Evolutionary conservation across 2,113 vertebrate species (phyloP).

Genomic region (Tretioscincus oriximinensis): DNA sequence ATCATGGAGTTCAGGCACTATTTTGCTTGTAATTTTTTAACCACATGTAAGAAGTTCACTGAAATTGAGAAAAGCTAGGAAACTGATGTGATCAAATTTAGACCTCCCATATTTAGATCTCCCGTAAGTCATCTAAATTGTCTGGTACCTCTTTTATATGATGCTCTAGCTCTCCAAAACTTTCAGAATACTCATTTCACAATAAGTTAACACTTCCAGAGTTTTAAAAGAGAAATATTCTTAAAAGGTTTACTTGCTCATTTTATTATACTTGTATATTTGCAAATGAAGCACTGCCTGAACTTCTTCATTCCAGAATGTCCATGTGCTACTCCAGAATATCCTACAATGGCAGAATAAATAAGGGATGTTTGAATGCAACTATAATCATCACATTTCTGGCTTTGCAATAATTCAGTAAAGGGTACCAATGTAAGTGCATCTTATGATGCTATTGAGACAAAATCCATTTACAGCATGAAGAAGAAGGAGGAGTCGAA

Average conservation of each 20-base stretch:
- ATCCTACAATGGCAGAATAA: too few relatives aligned
- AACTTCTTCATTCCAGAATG: too few relatives aligned
- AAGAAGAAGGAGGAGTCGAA: too few relatives aligned
- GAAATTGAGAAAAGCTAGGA: not conserved
- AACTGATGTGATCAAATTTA: constrained; percentile 28
- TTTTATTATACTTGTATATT: too few relatives aligned
- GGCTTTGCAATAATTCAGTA: constrained; percentile 3
- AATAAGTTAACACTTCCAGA: constrained; percentile 38
- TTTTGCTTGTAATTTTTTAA: constrained; percentile 31
- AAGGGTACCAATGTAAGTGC: not conserved
- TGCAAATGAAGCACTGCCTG: too few relatives aligned
- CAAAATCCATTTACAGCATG: too few relatives aligned
- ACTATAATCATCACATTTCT: constrained; percentile 4
- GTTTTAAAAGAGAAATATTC: constrained; percentile 15
- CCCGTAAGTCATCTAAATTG: constrained; percentile 33
- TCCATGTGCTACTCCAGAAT: too few relatives aligned
- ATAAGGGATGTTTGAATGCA: too few relatives aligned
- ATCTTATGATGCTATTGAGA: too few relatives aligned
- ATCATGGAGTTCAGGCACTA: not conserved
- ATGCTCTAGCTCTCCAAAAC: constrained; percentile 27
- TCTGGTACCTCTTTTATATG: constrained; percentile 27
- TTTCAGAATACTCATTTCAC: constrained; percentile 45
- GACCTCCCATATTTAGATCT: constrained; percentile 34
- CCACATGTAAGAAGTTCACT: constrained; percentile 11
- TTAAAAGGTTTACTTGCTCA: too few relatives aligned